phyloP scores from a whole-genome alignment of 2,797 vertebrate genomes.

The Liasis olivaceus region DNA sequence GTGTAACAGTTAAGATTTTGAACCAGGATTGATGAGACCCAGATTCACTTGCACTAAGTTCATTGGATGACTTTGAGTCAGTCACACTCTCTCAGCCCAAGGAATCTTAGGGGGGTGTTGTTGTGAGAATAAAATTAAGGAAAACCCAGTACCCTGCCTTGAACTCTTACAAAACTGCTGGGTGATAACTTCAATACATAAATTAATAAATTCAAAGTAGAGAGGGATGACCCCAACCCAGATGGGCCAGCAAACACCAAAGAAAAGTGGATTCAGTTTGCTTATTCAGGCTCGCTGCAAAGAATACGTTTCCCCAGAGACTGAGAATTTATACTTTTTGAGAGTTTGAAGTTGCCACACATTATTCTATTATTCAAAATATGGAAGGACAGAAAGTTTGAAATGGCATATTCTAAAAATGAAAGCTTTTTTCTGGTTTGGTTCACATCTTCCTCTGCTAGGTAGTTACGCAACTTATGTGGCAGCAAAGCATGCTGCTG shows the following conservation, averaged over 20 bases:
- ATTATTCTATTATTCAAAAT: not conserved
- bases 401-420: not conserved
- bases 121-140: not conserved
- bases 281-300: not conserved
- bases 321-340: not conserved
- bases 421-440: not conserved
- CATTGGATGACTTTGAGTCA: not conserved
- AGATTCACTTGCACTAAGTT: not conserved
- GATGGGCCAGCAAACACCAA: not conserved
- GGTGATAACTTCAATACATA: not conserved
- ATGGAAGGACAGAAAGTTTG: not conserved
- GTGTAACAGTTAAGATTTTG: not conserved
- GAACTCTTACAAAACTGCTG: not conserved
- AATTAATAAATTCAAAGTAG: not conserved
- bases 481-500: slow-evolving; percentile 20
- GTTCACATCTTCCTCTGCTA: slow-evolving; percentile 4
- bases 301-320: not conserved
- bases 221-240: not conserved
- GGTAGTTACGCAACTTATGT: not conserved
- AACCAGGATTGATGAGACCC: not conserved
- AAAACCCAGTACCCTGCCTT: not conserved
- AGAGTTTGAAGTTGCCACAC: not conserved
- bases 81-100: not conserved
- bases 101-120: not conserved
- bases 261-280: not conserved